phyloP scores from a whole-genome alignment of 2,888 invertebrate species.

The Pollenia griseotomentosa region DNA sequence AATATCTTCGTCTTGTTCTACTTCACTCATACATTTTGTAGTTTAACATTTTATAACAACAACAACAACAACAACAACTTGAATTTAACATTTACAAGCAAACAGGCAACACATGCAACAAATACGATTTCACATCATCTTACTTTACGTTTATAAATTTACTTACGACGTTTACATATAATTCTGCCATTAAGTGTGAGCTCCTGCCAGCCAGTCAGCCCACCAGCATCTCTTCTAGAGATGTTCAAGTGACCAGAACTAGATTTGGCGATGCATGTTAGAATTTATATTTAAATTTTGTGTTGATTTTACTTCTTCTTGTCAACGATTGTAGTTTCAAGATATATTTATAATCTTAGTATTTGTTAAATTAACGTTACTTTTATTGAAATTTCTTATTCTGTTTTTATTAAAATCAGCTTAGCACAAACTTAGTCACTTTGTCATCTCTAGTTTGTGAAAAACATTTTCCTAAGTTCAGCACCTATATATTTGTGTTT shows the following conservation, averaged over 20 bases:
- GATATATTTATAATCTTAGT: slow-evolving; percentile 27
- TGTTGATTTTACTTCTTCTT: not conserved
- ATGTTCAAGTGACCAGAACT: slow-evolving; percentile 34
- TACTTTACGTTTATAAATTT: slow-evolving; percentile 30
- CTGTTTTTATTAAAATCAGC: not conserved
- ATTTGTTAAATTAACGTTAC: slow-evolving; percentile 27
- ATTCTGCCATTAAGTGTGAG: slow-evolving; percentile 20
- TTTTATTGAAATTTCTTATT: slow-evolving; percentile 10
- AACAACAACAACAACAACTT: slow-evolving; percentile 4
- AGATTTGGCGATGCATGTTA: not conserved
- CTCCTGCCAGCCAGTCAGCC: not conserved
- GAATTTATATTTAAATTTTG: slow-evolving; percentile 3
- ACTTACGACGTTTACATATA: slow-evolving; percentile 31
- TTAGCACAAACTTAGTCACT: slow-evolving; percentile 25
- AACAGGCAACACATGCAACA: not conserved
- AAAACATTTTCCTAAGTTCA: not conserved
- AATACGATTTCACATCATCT: slow-evolving; percentile 22
- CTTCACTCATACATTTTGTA: not conserved
- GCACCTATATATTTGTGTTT: slow-evolving; percentile 31
- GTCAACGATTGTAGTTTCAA: slow-evolving; percentile 6
- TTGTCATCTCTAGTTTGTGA: slow-evolving; percentile 28
- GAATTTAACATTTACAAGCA: not conserved
- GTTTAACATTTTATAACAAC: too few relatives aligned
- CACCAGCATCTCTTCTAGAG: not conserved
- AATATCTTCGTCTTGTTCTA: not conserved